These are phyloP conservation scores for Delphinus delphis DNA, from an alignment of 2,113 vertebrate genomes.

Conservation along the genomic window DNA sequence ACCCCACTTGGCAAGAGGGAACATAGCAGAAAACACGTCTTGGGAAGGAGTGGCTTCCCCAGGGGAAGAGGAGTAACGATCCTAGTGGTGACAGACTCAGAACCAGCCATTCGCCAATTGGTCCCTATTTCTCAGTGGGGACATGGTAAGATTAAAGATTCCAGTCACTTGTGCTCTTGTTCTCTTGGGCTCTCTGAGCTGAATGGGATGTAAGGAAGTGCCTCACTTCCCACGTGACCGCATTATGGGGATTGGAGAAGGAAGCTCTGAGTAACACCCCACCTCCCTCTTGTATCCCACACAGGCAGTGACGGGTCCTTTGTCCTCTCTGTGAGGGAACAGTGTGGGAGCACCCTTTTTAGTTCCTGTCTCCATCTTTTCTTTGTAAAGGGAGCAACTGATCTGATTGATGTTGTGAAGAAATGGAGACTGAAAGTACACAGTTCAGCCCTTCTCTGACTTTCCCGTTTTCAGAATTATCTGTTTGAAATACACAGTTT, in stretches of 20 bases:
- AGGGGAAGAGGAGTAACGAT: rapidly evolving
- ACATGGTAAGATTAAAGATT: neutral
- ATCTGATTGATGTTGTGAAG: neutral
- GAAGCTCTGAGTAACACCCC: neutral
- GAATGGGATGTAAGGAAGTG: neutral
- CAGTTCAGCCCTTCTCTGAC: neutral
- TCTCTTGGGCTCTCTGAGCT: neutral
- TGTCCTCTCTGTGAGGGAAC: neutral
- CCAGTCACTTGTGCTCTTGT: neutral
- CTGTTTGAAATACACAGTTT: neutral
- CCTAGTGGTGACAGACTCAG: neutral
- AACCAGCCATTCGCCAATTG: neutral
- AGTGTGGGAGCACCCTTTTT: neutral
- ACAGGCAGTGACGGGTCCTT: neutral
- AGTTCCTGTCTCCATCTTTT: neutral
- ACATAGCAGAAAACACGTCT: neutral
- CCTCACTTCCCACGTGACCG: neutral
- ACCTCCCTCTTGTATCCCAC: no score
- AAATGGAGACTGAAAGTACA: neutral
- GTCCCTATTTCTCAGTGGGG: neutral
- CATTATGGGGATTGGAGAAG: neutral
- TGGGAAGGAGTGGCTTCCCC: neutral
- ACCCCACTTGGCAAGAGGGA: neutral
- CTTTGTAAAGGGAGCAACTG: neutral
- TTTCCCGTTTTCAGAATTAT: neutral